These are phyloP conservation scores for Plestiodon gilberti DNA, from an alignment of 2,113 vertebrate genomes.

Conservation along the genomic window DNA sequence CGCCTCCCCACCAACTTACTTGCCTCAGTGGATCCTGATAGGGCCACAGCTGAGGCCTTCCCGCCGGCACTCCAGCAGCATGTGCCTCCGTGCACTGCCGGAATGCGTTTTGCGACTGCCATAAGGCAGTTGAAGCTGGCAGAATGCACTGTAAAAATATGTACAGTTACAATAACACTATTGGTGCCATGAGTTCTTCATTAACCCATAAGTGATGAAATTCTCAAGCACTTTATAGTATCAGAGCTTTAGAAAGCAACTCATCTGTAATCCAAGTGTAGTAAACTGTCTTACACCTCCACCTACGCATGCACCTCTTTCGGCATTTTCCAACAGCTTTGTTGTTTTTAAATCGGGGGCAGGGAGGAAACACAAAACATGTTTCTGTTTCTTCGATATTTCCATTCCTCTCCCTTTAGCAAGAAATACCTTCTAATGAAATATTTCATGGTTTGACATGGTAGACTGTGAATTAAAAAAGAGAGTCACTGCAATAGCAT, in stretches of 20 bases:
- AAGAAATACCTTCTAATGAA: neutral
- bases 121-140: too few relatives aligned
- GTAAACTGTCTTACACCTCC: neutral
- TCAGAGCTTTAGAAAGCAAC: neutral
- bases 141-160: too few relatives aligned
- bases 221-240: neutral
- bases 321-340: neutral
- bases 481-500: neutral
- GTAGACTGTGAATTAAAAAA: neutral
- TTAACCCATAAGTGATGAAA: too few relatives aligned
- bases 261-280: neutral
- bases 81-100: too few relatives aligned
- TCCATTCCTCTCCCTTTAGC: neutral
- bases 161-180: neutral
- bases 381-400: too few relatives aligned
- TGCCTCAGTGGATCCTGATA: too few relatives aligned
- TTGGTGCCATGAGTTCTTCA: neutral
- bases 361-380: accelerated
- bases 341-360: neutral
- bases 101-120: too few relatives aligned
- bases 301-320: neutral
- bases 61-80: too few relatives aligned
- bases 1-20: too few relatives aligned
- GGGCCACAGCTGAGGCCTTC: too few relatives aligned
- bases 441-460: neutral